phyloP scores from a whole-genome alignment of 2,888 invertebrate genomes.

The Nephrotoma flavescens region DNA sequence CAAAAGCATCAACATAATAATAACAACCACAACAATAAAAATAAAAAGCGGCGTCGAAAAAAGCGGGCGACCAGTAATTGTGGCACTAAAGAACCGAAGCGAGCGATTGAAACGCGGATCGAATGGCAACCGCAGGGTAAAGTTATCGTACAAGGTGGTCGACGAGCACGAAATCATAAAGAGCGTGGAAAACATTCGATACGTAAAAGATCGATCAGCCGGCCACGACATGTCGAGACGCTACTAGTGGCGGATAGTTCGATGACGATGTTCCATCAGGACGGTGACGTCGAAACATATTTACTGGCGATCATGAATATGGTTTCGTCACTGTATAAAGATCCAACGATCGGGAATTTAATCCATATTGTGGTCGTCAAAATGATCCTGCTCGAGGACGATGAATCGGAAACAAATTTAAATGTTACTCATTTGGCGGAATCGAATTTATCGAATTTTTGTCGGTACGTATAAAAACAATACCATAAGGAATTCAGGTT shows the following conservation, averaged over 20 bases:
- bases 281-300: slow-evolving; percentile 70
- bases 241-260: slow-evolving; percentile 75
- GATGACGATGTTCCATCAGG: slow-evolving; percentile 74
- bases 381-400: slow-evolving; percentile 58
- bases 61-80: slow-evolving; percentile 36
- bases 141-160: slow-evolving; percentile 30
- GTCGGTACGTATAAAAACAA: slow-evolving; percentile 33
- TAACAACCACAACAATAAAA: slow-evolving; percentile 26
- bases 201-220: slow-evolving; percentile 55
- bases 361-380: slow-evolving; percentile 81
- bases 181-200: slow-evolving; percentile 27
- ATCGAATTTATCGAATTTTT: slow-evolving; percentile 68
- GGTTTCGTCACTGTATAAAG: slow-evolving; percentile 73
- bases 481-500: background rate
- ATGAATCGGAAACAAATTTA: slow-evolving; percentile 42
- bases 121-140: slow-evolving; percentile 44
- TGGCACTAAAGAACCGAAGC: slow-evolving; percentile 39
- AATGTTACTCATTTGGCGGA: slow-evolving; percentile 71
- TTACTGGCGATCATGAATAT: slow-evolving; percentile 87
- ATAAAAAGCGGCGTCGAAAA: slow-evolving; percentile 33
- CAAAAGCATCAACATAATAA: slow-evolving; percentile 19
- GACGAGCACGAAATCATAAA: slow-evolving; percentile 22
- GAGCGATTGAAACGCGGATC: slow-evolving; percentile 37
- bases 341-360: slow-evolving; percentile 79
- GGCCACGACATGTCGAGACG: slow-evolving; percentile 67